Evolutionary conservation across 2,113 vertebrate species (phyloP).

Genomic region (Dascyllus trimaculatus): DNA sequence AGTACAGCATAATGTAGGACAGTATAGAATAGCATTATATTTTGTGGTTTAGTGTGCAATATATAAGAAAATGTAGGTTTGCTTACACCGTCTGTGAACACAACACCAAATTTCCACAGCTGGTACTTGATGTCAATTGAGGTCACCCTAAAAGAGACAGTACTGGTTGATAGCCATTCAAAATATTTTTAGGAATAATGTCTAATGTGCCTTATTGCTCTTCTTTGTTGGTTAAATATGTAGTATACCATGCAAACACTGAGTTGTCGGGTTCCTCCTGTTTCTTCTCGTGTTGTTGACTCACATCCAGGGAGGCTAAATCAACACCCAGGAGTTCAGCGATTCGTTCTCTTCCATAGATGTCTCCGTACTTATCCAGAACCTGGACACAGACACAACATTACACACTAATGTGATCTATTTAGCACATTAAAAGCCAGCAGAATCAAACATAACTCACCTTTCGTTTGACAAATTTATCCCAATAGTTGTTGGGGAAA

Average conservation of each 20-base stretch:
- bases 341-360: constrained; percentile 92
- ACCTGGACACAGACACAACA: constrained; percentile 79
- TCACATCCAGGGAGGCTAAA: constrained; percentile 91
- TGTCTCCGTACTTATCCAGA: constrained; percentile 94
- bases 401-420: not conserved
- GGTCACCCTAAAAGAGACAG: constrained; percentile 82
- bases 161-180: not conserved
- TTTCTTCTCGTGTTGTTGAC: constrained; percentile 90
- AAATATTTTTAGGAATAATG: not conserved
- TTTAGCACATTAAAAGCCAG: not conserved
- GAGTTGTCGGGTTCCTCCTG: constrained; percentile 88
- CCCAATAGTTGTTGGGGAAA: constrained; percentile 96
- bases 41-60: not conserved
- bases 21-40: not conserved
- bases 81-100: constrained; percentile 94
- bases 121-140: constrained; percentile 93
- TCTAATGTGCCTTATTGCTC: not conserved
- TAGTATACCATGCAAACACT: constrained; percentile 87
- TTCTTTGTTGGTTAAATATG: not conserved
- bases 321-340: constrained; percentile 94
- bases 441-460: constrained; percentile 73
- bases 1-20: not conserved
- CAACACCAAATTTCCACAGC: constrained; percentile 96
- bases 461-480: constrained; percentile 96
- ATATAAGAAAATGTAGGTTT: constrained; percentile 2